Conservation (phyloP, 2,797 vertebrate species). For the Orientallactaga sibirica region DNA sequence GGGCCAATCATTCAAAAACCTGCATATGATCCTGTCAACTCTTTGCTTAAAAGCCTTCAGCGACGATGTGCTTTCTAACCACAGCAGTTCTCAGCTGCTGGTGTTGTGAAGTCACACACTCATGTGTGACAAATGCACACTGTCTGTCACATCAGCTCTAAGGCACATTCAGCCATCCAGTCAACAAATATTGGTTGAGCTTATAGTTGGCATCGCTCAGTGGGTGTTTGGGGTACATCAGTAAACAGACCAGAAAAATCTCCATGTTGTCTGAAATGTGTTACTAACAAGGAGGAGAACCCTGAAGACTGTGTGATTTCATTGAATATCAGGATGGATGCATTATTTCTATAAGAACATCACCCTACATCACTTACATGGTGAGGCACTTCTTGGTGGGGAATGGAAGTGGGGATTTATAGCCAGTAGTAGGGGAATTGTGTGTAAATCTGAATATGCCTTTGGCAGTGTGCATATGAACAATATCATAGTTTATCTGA, state of each 20-base stretch:
- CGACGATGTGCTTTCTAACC: slow-evolving; percentile 21
- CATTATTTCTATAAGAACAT: slow-evolving; percentile 70
- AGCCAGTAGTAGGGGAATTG: slow-evolving; percentile 28
- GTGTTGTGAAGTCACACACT: background rate
- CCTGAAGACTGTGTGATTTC: slow-evolving; percentile 62
- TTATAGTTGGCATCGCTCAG: slow-evolving; percentile 29
- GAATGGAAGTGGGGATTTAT: slow-evolving; percentile 61
- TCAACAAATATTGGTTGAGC: slow-evolving; percentile 61
- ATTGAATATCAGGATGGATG: slow-evolving; percentile 54
- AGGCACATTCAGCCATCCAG: slow-evolving; percentile 19
- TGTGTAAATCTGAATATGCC: slow-evolving; percentile 53
- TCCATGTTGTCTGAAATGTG: slow-evolving; percentile 60
- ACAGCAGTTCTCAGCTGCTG: background rate
- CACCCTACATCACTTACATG: slow-evolving; percentile 71
- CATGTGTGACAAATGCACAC: background rate
- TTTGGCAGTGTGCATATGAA: slow-evolving; percentile 56
- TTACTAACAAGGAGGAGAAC: slow-evolving; percentile 54
- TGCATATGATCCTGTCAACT: slow-evolving; percentile 11
- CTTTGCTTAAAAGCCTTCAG: slow-evolving; percentile 20
- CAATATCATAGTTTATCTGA: slow-evolving; percentile 31
- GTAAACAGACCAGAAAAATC: slow-evolving; percentile 53
- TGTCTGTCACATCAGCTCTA: slow-evolving; percentile 33
- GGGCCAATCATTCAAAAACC: slow-evolving; percentile 50
- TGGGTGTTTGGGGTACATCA: background rate
- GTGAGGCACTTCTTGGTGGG: slow-evolving; percentile 38